phyloP scores from a whole-genome alignment of 2,888 invertebrate genomes.

The Lomographa bimaculata region DNA sequence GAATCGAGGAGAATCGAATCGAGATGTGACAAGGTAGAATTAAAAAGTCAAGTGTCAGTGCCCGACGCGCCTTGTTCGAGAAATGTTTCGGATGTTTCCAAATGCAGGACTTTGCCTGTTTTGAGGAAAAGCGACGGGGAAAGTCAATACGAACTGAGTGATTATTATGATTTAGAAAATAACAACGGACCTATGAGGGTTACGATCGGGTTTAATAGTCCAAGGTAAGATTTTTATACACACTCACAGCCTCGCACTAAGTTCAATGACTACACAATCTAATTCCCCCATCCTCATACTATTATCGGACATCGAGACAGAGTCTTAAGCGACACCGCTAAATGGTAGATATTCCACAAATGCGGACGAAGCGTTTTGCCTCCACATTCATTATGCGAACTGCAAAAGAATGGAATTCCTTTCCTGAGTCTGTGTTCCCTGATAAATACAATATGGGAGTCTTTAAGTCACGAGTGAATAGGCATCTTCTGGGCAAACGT shows the following conservation, averaged over 20 bases:
- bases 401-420: no score
- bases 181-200: conserved; percentile 54
- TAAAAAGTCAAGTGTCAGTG: conserved; percentile 11
- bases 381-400: no score
- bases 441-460: no score
- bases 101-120: conserved; percentile 56
- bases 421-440: no score
- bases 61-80: conserved; percentile 5
- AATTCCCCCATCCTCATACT: no score
- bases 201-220: conserved; percentile 46
- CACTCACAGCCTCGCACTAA: background rate
- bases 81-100: conserved; percentile 34
- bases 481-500: no score
- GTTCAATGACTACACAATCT: no score
- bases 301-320: no score
- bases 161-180: conserved; percentile 63
- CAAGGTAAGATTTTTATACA: conserved; percentile 44
- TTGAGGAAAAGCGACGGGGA: conserved; percentile 40
- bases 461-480: no score
- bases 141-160: conserved; percentile 14
- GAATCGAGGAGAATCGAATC: background rate
- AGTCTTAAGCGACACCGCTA: no score
- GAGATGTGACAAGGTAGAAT: conserved; percentile 1
- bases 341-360: no score
- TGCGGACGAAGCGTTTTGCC: no score